Conservation (phyloP, 2,797 vertebrate genomes). For the Coranthus polyacanthus region DNA sequence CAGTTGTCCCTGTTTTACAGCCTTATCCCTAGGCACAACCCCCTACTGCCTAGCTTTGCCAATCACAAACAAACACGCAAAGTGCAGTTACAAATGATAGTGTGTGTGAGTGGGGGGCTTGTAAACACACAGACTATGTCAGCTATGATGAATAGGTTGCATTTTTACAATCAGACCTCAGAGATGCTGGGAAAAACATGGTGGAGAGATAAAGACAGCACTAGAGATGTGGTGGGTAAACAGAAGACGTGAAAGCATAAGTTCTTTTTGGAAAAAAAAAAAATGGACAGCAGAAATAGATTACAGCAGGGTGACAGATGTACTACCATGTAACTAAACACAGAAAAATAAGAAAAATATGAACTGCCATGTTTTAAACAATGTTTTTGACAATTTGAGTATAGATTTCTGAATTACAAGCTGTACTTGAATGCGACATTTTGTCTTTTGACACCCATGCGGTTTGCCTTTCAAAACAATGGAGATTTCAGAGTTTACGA, state of each 20-base stretch:
- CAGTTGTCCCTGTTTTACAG: slow-evolving; percentile 58
- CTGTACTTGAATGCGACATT: no score
- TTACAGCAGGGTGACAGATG: no score
- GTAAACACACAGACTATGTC: slow-evolving; percentile 77
- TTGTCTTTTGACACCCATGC: no score
- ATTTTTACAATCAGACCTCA: slow-evolving; percentile 74
- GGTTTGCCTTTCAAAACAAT: no score
- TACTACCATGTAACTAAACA: no score
- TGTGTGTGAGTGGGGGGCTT: slow-evolving; percentile 40
- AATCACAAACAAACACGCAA: slow-evolving; percentile 50
- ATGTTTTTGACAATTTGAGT: no score
- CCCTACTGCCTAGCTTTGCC: slow-evolving; percentile 42
- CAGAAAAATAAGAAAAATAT: no score
- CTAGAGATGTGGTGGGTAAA: not conserved
- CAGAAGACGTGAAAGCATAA: slow-evolving; percentile 10
- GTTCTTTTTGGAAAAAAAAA: not conserved
- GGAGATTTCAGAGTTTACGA: no score
- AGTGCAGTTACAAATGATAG: slow-evolving; percentile 38
- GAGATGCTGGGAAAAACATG: slow-evolving; percentile 62
- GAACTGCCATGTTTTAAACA: no score
- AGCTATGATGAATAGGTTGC: slow-evolving; percentile 80
- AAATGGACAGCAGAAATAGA: no score
- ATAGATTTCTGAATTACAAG: no score
- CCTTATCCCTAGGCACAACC: slow-evolving; percentile 25
- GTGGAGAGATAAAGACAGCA: slow-evolving; percentile 28